phyloP scores from a whole-genome alignment of 2,797 vertebrate species.

The Platalea minor region DNA sequence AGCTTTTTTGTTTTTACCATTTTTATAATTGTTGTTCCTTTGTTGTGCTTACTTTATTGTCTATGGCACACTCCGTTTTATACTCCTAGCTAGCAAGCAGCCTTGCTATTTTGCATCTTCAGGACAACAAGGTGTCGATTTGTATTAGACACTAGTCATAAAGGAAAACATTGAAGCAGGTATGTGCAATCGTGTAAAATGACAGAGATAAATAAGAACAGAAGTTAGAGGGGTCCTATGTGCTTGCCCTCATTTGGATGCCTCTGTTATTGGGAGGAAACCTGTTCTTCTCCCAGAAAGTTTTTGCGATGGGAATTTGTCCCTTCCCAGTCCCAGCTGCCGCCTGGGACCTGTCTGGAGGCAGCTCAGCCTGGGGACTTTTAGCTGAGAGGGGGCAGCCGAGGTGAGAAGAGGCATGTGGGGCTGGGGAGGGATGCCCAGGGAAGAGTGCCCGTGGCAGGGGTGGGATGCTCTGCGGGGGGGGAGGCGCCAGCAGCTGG shows the following conservation, averaged over 20 bases:
- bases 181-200: too few species aligned
- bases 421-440: neutral
- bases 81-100: too few species aligned
- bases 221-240: neutral
- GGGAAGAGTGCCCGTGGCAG: fast-evolving
- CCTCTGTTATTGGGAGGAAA: neutral
- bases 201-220: neutral
- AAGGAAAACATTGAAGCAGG: neutral
- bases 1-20: fast-evolving
- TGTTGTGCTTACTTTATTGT: neutral
- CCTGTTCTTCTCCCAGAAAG: neutral
- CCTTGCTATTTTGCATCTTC: neutral
- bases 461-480: neutral
- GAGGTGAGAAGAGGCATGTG: neutral
- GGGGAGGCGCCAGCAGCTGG: neutral
- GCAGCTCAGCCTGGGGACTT: neutral
- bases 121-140: neutral
- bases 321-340: neutral
- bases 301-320: neutral
- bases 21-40: neutral
- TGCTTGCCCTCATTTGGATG: neutral
- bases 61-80: fast-evolving
- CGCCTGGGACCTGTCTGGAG: fast-evolving
- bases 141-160: neutral
- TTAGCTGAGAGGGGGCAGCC: neutral